Percentiles rank a stretch among this genome's conserved stretches.
These are phyloP conservation scores for Temnothorax rugatulus DNA, from an alignment of 2,888 invertebrate species.

Conservation along the genomic window DNA sequence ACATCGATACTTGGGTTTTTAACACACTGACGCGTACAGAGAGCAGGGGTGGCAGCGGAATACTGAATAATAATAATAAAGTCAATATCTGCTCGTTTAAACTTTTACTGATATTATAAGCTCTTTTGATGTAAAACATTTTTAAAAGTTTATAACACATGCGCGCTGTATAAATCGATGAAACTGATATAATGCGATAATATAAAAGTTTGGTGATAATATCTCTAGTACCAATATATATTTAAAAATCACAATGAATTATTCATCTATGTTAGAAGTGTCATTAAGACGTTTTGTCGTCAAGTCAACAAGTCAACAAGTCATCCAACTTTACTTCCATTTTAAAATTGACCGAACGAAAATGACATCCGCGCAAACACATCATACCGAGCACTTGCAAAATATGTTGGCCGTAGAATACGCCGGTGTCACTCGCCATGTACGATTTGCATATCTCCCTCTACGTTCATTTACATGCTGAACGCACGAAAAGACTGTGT, in stretches of 20 bases:
- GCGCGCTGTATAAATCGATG: background rate
- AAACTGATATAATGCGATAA: background rate
- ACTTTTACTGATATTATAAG: background rate
- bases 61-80: slow-evolving; percentile 9
- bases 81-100: background rate
- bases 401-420: slow-evolving; percentile 45
- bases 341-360: slow-evolving; percentile 20
- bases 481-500: slow-evolving; percentile 42
- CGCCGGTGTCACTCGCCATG: slow-evolving; percentile 41
- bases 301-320: background rate
- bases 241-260: slow-evolving; percentile 19
- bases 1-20: background rate
- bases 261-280: background rate
- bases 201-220: background rate
- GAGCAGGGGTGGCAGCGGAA: background rate
- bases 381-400: slow-evolving; percentile 27
- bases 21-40: background rate
- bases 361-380: slow-evolving; percentile 23
- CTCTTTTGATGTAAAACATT: background rate
- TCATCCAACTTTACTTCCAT: background rate
- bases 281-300: background rate
- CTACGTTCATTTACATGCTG: slow-evolving; percentile 52
- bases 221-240: background rate
- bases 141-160: background rate
- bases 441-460: slow-evolving; percentile 50